Percentiles rank a stretch among this genome's conserved stretches.
Evolutionary conservation across 1,140 invertebrate genomes (phyloP).

Genomic region (Drosophila simulans): DNA sequence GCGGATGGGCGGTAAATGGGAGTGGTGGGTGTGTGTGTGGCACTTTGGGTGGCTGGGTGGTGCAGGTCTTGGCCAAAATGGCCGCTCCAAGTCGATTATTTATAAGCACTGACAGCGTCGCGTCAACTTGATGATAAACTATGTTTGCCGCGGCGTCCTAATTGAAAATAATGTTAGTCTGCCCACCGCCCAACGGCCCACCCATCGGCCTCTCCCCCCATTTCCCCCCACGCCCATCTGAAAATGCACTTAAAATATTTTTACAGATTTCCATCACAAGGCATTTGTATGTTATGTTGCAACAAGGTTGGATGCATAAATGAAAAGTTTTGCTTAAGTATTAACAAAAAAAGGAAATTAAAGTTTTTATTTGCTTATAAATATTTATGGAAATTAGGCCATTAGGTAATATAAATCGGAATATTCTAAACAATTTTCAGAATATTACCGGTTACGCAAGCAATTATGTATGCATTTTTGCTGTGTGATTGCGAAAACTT

Average conservation of each 20-base stretch:
- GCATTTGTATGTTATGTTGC: too few relatives aligned
- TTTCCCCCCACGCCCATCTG: background rate
- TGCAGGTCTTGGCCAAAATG: constrained; percentile 62
- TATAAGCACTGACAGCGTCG: constrained; percentile 81
- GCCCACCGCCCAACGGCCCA: constrained; percentile 13
- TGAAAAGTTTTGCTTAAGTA: too few relatives aligned
- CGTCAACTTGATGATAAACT: constrained; percentile 83
- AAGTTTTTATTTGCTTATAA: too few relatives aligned
- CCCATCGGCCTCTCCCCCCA: background rate
- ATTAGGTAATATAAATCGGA: too few relatives aligned
- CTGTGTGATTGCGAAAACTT: constrained; percentile 6
- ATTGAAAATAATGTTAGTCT: constrained; percentile 78
- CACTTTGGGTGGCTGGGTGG: background rate
- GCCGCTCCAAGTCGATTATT: constrained; percentile 77
- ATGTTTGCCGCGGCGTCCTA: constrained; percentile 79
- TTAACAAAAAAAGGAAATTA: too few relatives aligned
- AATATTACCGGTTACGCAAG: background rate
- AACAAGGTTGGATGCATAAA: too few relatives aligned
- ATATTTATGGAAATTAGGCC: too few relatives aligned
- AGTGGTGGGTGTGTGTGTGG: background rate
- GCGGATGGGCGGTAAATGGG: background rate
- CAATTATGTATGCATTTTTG: background rate
- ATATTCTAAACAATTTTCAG: too few relatives aligned
- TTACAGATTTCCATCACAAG: background rate
- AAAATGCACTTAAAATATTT: background rate